Percentiles rank a stretch among this genome's conserved stretches.
Conservation (phyloP, 2,113 vertebrate species). For the Dasyprocta punctata region DNA sequence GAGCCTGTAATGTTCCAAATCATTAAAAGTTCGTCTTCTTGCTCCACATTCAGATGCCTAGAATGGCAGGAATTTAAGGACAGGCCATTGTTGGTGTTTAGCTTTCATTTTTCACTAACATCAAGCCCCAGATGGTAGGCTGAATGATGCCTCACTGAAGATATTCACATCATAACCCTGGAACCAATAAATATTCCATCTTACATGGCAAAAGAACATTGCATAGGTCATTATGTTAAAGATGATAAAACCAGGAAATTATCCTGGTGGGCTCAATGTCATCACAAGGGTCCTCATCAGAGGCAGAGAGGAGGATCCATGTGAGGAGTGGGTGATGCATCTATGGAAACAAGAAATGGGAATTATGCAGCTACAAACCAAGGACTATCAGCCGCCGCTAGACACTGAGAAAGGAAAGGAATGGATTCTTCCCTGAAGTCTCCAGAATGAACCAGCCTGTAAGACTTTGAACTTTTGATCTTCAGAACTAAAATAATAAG, state of each 20-base stretch:
- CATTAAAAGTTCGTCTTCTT: not conserved
- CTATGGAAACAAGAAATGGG: not conserved
- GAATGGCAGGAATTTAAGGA: not conserved
- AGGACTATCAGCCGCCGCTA: not conserved
- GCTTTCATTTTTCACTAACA: constrained; percentile 2
- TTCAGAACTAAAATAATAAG: not conserved
- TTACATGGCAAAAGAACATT: not conserved
- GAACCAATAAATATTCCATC: not conserved
- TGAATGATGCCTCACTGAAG: not conserved
- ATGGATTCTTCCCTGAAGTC: not conserved
- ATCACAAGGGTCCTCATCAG: not conserved
- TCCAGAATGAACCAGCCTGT: not conserved
- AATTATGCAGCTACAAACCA: not conserved
- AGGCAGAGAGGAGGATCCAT: not conserved
- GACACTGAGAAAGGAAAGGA: constrained; percentile 14
- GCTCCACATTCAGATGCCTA: not conserved
- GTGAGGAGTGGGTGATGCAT: not conserved
- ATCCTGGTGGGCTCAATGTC: not conserved
- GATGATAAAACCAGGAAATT: not conserved
- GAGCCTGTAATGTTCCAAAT: not conserved
- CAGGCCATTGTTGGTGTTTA: not conserved
- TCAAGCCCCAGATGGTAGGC: not conserved
- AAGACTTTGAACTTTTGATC: not conserved
- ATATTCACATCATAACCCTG: not conserved
- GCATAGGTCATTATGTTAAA: not conserved